phyloP scores from a whole-genome alignment of 2,888 invertebrate genomes.

The Barypeithes pellucidus region DNA sequence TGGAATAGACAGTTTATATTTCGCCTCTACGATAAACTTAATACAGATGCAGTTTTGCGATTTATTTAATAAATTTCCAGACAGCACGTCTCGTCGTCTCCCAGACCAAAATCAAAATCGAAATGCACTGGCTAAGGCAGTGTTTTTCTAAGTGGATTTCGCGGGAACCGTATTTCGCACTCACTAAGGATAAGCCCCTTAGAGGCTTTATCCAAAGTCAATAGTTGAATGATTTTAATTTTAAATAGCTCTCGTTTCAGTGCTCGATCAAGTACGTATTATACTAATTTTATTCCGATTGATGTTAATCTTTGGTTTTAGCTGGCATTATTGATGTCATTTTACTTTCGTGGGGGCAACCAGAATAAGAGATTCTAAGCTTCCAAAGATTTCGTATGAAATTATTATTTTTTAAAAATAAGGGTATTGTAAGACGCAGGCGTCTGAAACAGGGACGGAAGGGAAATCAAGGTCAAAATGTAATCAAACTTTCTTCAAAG shows the following conservation, averaged over 20 bases:
- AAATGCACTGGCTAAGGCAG: conserved; percentile 40
- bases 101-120: conserved; percentile 2
- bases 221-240: conserved; percentile 66
- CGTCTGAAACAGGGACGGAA: too few species aligned
- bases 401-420: too few species aligned
- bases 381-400: too few species aligned
- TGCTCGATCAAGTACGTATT: conserved; percentile 45
- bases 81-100: conserved; percentile 8
- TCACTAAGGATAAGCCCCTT: conserved; percentile 65
- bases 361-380: too few species aligned
- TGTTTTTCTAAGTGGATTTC: conserved; percentile 65
- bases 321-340: neutral
- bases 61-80: conserved; percentile 5
- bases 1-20: too few species aligned
- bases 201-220: conserved; percentile 64
- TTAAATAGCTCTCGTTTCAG: conserved; percentile 61
- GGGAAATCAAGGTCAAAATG: too few species aligned
- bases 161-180: conserved; percentile 67
- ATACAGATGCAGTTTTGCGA: neutral
- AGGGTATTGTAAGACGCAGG: too few species aligned
- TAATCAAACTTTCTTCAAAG: too few species aligned
- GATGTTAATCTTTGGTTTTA: conserved; percentile 34
- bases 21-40: too few species aligned
- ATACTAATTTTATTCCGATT: conserved; percentile 48
- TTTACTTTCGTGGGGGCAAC: neutral